A percentile compares a stretch with the other conserved stretches of the same genome.
phyloP scores from a whole-genome alignment of 2,113 vertebrate species.

The Callionymus lyra region DNA sequence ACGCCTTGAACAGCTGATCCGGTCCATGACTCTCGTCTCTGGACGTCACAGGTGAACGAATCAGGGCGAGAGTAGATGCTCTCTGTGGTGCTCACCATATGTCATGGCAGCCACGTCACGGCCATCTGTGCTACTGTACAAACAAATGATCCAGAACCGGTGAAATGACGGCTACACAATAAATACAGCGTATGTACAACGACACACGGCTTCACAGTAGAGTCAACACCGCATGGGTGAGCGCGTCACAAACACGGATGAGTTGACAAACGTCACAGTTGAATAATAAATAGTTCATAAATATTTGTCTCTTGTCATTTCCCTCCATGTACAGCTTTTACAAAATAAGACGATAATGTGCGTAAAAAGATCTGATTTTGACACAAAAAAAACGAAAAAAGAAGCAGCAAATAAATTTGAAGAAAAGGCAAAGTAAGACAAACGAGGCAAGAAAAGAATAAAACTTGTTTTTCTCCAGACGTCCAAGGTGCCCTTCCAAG shows the following conservation, averaged over 20 bases:
- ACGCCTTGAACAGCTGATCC: too few species aligned
- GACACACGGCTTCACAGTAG: constrained; percentile 51
- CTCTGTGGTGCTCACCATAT: constrained; percentile 18
- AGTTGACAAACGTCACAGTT: constrained; percentile 39
- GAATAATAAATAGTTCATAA: constrained; percentile 61
- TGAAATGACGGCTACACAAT: constrained; percentile 36
- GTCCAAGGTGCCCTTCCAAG: not conserved
- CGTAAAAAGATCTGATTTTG: constrained; percentile 2
- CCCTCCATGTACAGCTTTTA: constrained; percentile 11
- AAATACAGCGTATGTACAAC: constrained; percentile 49
- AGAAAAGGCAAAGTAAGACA: constrained; percentile 33
- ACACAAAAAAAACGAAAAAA: constrained; percentile 26
- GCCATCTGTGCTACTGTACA: constrained; percentile 16
- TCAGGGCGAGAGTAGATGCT: constrained; percentile 36
- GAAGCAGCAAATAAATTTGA: constrained; percentile 14
- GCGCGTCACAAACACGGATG: constrained; percentile 53
- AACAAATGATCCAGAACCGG: constrained; percentile 24
- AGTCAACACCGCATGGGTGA: constrained; percentile 62
- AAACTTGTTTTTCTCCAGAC: constrained; percentile 22
- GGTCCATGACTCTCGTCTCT: too few species aligned
- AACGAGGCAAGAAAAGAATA: constrained; percentile 8
- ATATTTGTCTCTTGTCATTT: constrained; percentile 38
- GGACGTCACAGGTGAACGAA: too few species aligned
- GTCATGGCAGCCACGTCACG: constrained; percentile 16
- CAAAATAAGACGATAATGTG: not conserved